Conservation (phyloP, 2,888 invertebrate genomes). For the Cheiracanthium punctorium region DNA sequence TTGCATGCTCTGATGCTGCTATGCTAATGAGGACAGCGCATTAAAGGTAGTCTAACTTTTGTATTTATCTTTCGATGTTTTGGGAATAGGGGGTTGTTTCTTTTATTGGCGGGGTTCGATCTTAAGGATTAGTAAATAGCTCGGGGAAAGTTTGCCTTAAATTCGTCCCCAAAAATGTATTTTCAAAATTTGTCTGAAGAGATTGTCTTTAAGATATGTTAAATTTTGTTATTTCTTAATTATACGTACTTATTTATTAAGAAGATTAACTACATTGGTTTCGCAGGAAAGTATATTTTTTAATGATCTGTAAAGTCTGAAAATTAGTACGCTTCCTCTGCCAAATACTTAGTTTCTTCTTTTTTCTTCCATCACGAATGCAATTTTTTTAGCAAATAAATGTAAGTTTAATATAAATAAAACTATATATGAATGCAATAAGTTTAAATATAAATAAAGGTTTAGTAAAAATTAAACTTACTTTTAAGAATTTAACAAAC, state of each 20-base stretch:
- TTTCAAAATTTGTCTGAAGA: neutral
- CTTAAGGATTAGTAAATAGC: constrained; percentile 4
- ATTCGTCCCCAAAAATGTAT: neutral
- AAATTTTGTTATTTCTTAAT: neutral
- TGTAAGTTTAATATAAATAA: no score
- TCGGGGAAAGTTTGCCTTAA: neutral
- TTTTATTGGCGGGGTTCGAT: neutral
- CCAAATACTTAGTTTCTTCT: no score
- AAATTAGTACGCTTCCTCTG: no score
- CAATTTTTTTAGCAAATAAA: no score
- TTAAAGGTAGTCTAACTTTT: neutral
- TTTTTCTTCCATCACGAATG: no score
- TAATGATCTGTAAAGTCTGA: neutral
- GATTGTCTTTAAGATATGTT: neutral
- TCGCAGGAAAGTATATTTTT: neutral
- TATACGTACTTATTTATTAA: neutral
- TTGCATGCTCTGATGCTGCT: neutral
- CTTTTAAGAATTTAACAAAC: no score
- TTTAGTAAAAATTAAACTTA: no score
- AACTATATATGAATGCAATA: no score
- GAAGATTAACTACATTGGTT: neutral
- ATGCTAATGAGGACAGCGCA: neutral
- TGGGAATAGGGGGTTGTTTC: constrained; percentile 2
- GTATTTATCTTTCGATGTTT: constrained; percentile 15
- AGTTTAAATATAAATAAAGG: no score